A percentile compares a stretch with the other conserved stretches of the same genome.
Evolutionary conservation across 30 jellyfish, hydroid and myxozoan species (phyloP).

Genomic region (Hydra vulgaris): DNA sequence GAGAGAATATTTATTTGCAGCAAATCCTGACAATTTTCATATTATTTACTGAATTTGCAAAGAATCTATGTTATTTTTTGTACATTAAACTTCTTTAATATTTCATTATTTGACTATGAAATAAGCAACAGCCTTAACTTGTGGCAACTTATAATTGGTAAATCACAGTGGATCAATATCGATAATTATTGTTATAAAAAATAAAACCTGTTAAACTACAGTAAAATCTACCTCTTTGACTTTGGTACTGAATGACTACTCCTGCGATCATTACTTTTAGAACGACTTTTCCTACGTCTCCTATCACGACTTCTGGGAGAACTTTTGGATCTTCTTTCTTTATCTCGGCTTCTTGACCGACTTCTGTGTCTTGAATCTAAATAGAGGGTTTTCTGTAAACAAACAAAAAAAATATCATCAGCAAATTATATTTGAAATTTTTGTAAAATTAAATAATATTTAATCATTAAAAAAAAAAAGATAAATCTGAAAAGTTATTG

Average conservation of each 20-base stretch:
- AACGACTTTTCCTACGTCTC: slow-evolving; percentile 20
- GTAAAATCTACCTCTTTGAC: slow-evolving; percentile 15
- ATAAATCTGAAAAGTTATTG: neutral
- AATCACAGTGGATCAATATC: too few species aligned
- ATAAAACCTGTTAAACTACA: too few species aligned
- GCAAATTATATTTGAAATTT: neutral
- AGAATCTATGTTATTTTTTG: too few species aligned
- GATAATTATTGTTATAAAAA: too few species aligned
- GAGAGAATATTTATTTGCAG: too few species aligned
- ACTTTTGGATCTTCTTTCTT: slow-evolving; percentile 27
- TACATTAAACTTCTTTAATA: too few species aligned
- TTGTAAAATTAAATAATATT: too few species aligned
- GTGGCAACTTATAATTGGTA: too few species aligned
- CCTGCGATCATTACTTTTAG: slow-evolving; percentile 24
- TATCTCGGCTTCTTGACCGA: slow-evolving; percentile 38
- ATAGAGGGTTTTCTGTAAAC: slow-evolving; percentile 20
- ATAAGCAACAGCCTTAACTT: too few species aligned
- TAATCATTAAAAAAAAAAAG: neutral
- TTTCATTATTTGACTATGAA: too few species aligned
- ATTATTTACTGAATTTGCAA: too few species aligned
- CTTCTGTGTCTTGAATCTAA: slow-evolving; percentile 38
- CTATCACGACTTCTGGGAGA: slow-evolving; percentile 27
- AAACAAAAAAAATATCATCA: neutral
- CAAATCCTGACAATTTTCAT: too few species aligned
- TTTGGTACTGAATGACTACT: neutral